Conservation (phyloP, 1,140 invertebrate species). For the Cydia amplana region DNA sequence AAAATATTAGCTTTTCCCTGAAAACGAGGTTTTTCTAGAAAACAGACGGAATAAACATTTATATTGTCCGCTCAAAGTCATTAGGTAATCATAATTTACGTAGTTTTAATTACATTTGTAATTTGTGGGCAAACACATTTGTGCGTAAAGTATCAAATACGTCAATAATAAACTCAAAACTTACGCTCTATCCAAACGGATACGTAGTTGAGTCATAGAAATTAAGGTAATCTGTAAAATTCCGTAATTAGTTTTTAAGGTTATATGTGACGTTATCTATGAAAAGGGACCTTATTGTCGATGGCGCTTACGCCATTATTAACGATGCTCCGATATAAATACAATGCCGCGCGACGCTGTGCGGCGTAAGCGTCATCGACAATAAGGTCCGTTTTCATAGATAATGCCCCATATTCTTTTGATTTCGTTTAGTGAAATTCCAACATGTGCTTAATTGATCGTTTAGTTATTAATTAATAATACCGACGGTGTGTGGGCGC, state of each 20-base stretch:
- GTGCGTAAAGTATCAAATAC: conserved; percentile 1
- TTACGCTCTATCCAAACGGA: background rate
- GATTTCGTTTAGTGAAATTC: background rate
- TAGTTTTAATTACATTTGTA: background rate
- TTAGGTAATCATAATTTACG: background rate
- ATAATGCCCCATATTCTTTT: background rate
- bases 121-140: conserved; percentile 19
- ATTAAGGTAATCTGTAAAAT: background rate
- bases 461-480: no score
- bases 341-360: no score
- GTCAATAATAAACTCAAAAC: background rate
- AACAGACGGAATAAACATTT: background rate
- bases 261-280: no score
- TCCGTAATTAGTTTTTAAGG: background rate
- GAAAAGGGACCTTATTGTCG: no score
- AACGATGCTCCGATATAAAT: no score
- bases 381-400: no score
- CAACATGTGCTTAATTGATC: background rate
- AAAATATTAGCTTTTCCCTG: no score
- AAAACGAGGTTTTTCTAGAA: background rate
- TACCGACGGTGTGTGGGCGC: no score
- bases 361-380: no score
- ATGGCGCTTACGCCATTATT: no score
- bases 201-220: background rate
- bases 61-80: background rate